phyloP scores from a whole-genome alignment of 2,113 vertebrate genomes.

The Phalacrocorax brasilianus region DNA sequence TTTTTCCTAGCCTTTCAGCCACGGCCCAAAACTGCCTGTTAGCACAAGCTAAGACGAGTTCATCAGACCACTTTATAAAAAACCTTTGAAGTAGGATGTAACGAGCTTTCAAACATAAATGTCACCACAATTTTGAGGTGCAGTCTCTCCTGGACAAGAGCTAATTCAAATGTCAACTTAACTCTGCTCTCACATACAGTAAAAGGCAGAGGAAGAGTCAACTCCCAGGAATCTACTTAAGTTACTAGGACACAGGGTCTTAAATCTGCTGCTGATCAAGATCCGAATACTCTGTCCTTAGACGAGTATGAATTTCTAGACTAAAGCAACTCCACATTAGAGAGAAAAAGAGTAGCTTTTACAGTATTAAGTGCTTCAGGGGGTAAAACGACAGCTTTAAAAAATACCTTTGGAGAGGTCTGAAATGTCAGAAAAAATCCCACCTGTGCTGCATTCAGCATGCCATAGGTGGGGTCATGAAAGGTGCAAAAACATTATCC shows the following conservation, averaged over 20 bases:
- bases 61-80: not conserved
- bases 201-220: not conserved
- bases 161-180: not conserved
- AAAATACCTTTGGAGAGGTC: not conserved
- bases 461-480: not conserved
- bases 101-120: not conserved
- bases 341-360: not conserved
- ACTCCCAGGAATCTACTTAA: not conserved
- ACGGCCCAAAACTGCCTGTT: not conserved
- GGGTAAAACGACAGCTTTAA: not conserved
- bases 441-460: not conserved
- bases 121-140: not conserved
- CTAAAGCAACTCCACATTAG: not conserved
- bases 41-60: not conserved
- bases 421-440: not conserved
- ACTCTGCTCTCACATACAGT: fast-evolving
- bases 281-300: not conserved
- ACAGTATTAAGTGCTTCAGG: not conserved
- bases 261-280: not conserved
- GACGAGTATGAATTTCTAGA: not conserved
- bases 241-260: not conserved
- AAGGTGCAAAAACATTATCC: not conserved
- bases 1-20: not conserved
- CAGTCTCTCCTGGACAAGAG: not conserved
- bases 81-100: not conserved